Conservation (phyloP, 2,888 invertebrate genomes). For the Lampropteryx suffumata region DNA sequence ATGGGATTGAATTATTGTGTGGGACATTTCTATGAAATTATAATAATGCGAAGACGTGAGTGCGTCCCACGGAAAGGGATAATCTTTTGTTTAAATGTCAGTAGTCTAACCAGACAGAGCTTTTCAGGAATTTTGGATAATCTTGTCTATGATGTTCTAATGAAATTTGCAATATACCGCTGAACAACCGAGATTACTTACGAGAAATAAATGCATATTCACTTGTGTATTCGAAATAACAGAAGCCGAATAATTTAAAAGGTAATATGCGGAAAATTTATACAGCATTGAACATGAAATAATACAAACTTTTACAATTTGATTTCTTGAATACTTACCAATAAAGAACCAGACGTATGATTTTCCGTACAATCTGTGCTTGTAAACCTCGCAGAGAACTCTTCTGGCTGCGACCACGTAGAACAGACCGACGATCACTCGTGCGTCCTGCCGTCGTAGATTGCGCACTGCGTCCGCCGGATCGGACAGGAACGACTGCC, state of each 20-base stretch:
- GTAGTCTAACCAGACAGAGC: constrained; percentile 28
- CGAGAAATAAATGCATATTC: too few species aligned
- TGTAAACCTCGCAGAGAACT: constrained; percentile 98
- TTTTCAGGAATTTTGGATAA: constrained; percentile 39
- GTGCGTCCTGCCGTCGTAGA: constrained; percentile 96
- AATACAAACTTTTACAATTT: not conserved
- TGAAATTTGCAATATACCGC: constrained; percentile 35
- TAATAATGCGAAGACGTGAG: constrained; percentile 39
- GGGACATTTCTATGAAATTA: constrained; percentile 40
- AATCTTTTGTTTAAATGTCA: constrained; percentile 44
- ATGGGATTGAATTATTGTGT: constrained; percentile 38
- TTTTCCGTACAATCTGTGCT: constrained; percentile 95
- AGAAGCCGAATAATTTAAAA: too few species aligned
- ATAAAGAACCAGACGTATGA: constrained; percentile 99
- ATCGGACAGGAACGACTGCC: constrained; percentile 98
- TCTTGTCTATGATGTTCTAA: constrained; percentile 43
- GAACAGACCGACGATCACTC: constrained; percentile 98
- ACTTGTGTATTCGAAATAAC: too few species aligned
- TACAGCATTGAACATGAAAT: too few species aligned
- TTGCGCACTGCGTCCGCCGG: constrained; percentile 98
- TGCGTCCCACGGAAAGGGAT: constrained; percentile 38
- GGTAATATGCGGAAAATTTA: too few species aligned
- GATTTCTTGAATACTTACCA: constrained; percentile 81
- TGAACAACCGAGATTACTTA: constrained; percentile 24
- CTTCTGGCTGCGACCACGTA: constrained; percentile 98